Conservation (phyloP, 2,113 vertebrate species). For the Pteruthius melanotis region DNA sequence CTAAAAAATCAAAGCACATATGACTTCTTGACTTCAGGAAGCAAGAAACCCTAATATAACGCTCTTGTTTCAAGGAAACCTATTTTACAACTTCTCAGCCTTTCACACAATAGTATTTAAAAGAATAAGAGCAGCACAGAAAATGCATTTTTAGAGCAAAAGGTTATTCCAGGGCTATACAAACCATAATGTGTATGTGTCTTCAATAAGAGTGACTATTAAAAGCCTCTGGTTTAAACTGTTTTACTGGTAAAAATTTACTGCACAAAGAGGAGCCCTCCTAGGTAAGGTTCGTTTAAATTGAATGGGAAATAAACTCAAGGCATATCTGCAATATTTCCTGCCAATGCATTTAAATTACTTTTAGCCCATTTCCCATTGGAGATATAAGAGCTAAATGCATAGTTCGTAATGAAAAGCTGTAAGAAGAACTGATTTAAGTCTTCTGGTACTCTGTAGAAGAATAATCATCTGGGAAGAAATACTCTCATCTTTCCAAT, state of each 20-base stretch:
- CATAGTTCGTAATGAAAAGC: conserved; percentile 3
- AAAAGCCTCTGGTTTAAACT: conserved; percentile 12
- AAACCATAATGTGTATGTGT: not conserved
- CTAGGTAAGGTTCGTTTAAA: not conserved
- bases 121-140: not conserved
- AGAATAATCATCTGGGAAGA: not conserved
- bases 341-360: not conserved
- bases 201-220: conserved; percentile 5
- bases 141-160: not conserved
- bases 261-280: not conserved
- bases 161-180: not conserved
- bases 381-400: not conserved
- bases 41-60: not conserved
- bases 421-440: conserved; percentile 11
- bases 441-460: not conserved
- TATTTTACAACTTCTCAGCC: not conserved
- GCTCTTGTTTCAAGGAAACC: not conserved
- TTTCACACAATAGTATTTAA: not conserved
- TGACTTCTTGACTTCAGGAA: not conserved
- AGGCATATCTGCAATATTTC: not conserved
- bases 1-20: not conserved
- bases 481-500: not conserved
- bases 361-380: conserved; percentile 1
- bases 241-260: conserved; percentile 2
- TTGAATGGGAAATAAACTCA: conserved; percentile 18